Conservation (phyloP, 2,113 vertebrate genomes). For the Xyrauchen texanus region DNA sequence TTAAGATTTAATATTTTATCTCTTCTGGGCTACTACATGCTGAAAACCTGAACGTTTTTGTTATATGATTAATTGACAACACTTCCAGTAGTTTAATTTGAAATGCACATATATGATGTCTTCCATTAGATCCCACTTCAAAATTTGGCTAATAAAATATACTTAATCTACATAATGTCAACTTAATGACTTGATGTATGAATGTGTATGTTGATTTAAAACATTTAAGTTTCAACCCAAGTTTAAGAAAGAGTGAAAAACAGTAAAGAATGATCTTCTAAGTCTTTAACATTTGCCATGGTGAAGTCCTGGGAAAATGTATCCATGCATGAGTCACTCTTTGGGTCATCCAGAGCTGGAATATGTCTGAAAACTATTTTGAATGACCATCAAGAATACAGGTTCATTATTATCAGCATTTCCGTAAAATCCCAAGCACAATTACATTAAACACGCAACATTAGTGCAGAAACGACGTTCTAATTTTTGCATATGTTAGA, state of each 20-base stretch:
- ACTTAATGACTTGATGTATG: too few relatives aligned
- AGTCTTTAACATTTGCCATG: background rate
- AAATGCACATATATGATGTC: too few relatives aligned
- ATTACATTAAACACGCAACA: background rate
- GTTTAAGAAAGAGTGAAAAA: too few relatives aligned
- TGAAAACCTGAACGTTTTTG: too few relatives aligned
- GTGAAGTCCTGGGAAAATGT: background rate
- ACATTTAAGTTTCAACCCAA: too few relatives aligned
- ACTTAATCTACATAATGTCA: too few relatives aligned
- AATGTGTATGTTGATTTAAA: too few relatives aligned
- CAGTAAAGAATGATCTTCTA: too few relatives aligned
- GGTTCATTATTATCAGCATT: slow-evolving; percentile 14
- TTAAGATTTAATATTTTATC: background rate
- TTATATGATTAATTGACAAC: background rate
- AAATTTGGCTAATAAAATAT: too few relatives aligned
- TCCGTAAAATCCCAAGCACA: background rate
- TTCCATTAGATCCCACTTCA: too few relatives aligned
- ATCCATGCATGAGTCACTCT: slow-evolving; percentile 35
- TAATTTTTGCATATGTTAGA: too few relatives aligned
- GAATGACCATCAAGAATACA: slow-evolving; percentile 18
- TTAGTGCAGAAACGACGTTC: background rate
- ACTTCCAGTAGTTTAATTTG: background rate
- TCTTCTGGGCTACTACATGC: too few relatives aligned
- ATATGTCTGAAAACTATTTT: background rate
- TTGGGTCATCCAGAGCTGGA: slow-evolving; percentile 21